Percentiles rank a stretch among this genome's conserved stretches.
Conservation (phyloP, 2,888 invertebrate genomes). For the Andrena fulva region DNA sequence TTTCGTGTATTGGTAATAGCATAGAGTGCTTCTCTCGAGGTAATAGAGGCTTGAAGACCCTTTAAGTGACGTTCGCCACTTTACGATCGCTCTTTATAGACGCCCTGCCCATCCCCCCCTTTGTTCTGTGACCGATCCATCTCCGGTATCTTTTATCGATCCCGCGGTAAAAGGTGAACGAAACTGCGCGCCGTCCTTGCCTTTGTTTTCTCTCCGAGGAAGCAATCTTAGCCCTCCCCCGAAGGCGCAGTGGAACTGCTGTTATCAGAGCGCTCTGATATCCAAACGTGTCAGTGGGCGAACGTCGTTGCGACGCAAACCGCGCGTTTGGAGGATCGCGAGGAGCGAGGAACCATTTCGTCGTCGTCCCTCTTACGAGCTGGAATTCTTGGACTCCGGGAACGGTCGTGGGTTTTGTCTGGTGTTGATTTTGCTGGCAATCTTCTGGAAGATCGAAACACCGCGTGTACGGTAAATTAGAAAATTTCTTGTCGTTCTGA, state of each 20-base stretch:
- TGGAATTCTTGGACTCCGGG: no score
- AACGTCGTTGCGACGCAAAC: no score
- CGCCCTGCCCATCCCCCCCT: constrained; percentile 28
- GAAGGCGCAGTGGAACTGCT: not conserved
- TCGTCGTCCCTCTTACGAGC: no score
- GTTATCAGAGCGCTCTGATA: no score
- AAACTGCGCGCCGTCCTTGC: not conserved
- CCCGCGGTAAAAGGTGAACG: constrained; percentile 1
- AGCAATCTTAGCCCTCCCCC: not conserved
- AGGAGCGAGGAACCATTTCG: no score
- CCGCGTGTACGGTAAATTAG: no score
- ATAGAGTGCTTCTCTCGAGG: constrained; percentile 76
- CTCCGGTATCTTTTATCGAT: constrained; percentile 45
- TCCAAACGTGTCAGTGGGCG: no score
- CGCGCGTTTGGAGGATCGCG: no score
- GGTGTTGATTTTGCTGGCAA: no score
- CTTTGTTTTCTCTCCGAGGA: constrained; percentile 15
- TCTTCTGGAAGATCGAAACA: no score
- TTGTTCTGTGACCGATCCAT: constrained; percentile 35
- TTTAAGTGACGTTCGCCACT: constrained; percentile 75
- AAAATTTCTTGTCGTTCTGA: no score
- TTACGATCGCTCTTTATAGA: constrained; percentile 69
- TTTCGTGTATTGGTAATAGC: constrained; percentile 79
- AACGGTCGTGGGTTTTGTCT: no score
- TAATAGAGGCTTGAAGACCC: constrained; percentile 75